Base-by-base conservation (phyloP, 1,140 invertebrate genomes). In the Drosophila sechellia region DNA sequence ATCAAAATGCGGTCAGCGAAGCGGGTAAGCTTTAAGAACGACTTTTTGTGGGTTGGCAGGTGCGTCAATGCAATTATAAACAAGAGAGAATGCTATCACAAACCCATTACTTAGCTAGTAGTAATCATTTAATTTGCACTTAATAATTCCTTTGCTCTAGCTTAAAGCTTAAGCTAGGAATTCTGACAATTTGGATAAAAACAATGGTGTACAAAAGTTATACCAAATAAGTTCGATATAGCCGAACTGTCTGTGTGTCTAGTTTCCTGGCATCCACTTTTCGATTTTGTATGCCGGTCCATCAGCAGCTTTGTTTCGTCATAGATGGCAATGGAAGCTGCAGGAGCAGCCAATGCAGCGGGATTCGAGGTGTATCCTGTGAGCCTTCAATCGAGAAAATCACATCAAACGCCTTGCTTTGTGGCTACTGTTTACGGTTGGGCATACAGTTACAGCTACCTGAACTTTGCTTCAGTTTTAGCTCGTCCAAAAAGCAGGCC, bases 341-440 rank as follows among this genome's bases (percentile, higher is more conserved):
- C 12, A 43, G 15, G 12, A 39, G 34, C 40, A 34, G 6, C 45
- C 42, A 53, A 39, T 35, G 39, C 53, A 69, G 46, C 27, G n/a
- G 3, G 45, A 8, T 48, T 22, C 54, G 42, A n/a, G 22, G 10
- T 60, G 48, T 46, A 46, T 39, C 39, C 60, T 45, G 49, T 15
- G 8, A 13, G 31, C 40, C 66, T 69, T 69, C 59, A 64, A 63
- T 65, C 68, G 61, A 55, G 60, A 63, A 86, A 86, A 87, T 86
- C 49, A 35, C 31, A 52, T 52, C 81, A 86, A 87, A 72, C 71
- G 83, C 69, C 61, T 78, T 78, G 74, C 83, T 81, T 86, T 86
- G 83, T 77, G 68, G 59, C 56, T 65, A 63, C 52, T 80, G 77
- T 80, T 77, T 69, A 78, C 74, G 53, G 69, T 56, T 48, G 25